Conservation (phyloP, 2,888 invertebrate species). For the Xestia sexstrigata region DNA sequence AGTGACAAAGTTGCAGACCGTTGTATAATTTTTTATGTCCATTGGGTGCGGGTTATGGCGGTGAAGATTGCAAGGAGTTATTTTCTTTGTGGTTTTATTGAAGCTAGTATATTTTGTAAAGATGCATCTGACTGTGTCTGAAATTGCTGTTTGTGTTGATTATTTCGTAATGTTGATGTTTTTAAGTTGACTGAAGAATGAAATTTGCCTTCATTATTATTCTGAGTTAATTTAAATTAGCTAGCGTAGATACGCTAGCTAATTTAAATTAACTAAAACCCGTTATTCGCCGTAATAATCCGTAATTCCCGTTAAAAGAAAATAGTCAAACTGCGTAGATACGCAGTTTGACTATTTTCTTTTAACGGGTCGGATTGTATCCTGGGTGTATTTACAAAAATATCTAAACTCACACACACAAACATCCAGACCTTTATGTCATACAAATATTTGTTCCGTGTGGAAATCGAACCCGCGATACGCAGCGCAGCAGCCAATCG, state of each 20-base stretch:
- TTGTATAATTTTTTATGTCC: constrained; percentile 29
- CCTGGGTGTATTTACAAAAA: too few relatives aligned
- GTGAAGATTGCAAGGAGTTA: background rate
- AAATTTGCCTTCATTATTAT: background rate
- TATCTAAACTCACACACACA: too few relatives aligned
- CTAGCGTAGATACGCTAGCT: background rate
- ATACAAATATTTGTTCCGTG: too few relatives aligned
- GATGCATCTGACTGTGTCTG: background rate
- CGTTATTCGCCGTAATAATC: too few relatives aligned
- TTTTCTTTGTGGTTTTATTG: constrained; percentile 16
- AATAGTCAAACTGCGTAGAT: too few relatives aligned
- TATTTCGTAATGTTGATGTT: background rate
- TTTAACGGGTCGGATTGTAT: too few relatives aligned
- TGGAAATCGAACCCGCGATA: too few relatives aligned
- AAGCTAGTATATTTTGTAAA: background rate
- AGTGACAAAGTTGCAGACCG: constrained; percentile 32
- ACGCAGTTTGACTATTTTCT: too few relatives aligned
- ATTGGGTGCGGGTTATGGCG: constrained; percentile 16
- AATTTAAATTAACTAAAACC: too few relatives aligned
- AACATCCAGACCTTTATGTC: too few relatives aligned
- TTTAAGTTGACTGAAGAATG: background rate
- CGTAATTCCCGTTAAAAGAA: too few relatives aligned
- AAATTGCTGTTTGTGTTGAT: background rate
- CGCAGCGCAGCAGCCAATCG: too few relatives aligned
- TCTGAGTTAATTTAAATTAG: background rate